phyloP scores from a whole-genome alignment of 2,113 vertebrate genomes.

The Brachyhypopomus gauderio region DNA sequence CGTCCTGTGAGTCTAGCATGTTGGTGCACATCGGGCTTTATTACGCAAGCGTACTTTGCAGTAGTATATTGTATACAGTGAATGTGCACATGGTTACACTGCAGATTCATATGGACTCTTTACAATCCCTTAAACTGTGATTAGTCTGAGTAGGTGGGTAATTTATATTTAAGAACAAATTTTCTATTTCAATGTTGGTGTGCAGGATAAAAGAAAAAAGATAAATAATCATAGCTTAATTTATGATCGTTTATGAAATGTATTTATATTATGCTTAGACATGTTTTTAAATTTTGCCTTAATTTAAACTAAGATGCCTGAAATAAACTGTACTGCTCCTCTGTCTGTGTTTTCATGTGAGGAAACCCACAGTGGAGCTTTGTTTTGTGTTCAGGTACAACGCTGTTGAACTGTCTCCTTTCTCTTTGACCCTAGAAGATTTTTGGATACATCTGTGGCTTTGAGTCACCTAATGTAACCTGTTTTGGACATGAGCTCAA shows the following conservation, averaged over 20 bases:
- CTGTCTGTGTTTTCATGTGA: constrained; percentile 22
- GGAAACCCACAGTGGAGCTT: background rate
- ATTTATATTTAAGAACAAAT: constrained; percentile 23
- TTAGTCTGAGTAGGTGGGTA: background rate
- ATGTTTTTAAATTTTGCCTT: constrained; percentile 28
- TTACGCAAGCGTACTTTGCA: constrained; percentile 25
- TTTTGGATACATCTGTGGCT: constrained; percentile 8
- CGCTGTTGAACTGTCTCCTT: background rate
- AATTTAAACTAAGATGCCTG: constrained; percentile 27
- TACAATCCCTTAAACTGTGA: background rate
- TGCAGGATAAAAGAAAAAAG: background rate
- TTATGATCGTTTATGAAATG: constrained; percentile 10
- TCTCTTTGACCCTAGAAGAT: background rate
- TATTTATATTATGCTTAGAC: constrained; percentile 30
- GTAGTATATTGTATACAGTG: constrained; percentile 11
- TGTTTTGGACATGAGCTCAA: constrained; percentile 31
- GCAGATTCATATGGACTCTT: background rate
- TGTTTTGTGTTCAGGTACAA: background rate
- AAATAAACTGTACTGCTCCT: constrained; percentile 25
- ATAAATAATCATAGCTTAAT: constrained; percentile 5
- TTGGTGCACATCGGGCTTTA: constrained; percentile 17
- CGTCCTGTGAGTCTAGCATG: constrained; percentile 27
- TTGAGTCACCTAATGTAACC: constrained; percentile 2
- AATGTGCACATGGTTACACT: background rate
- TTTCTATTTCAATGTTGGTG: constrained; percentile 24